Percentiles rank a stretch among this genome's conserved stretches.
phyloP scores from a whole-genome alignment of 2,113 vertebrate genomes.

The Ahaetulla prasina region DNA sequence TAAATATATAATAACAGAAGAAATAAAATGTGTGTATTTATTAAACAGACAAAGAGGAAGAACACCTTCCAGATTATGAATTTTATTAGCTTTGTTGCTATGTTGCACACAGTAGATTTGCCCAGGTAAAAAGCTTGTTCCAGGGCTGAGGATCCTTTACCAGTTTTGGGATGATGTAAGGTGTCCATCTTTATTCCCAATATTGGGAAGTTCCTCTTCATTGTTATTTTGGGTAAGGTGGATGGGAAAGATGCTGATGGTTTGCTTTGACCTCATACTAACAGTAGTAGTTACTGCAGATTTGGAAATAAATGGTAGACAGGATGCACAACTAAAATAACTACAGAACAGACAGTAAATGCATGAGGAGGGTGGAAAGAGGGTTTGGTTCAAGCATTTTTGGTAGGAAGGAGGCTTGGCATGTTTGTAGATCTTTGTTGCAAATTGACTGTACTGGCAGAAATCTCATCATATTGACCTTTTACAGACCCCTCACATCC shows the following conservation, averaged over 20 bases:
- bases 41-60: not conserved
- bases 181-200: not conserved
- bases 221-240: not conserved
- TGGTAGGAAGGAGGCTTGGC: not conserved
- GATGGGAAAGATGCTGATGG: not conserved
- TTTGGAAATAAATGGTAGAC: not conserved
- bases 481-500: too few relatives aligned
- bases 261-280: not conserved
- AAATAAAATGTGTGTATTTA: not conserved
- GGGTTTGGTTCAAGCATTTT: not conserved
- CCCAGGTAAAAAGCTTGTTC: not conserved
- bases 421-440: not conserved
- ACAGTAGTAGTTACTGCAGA: not conserved
- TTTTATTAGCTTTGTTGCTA: not conserved
- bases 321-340: not conserved
- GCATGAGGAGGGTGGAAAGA: not conserved
- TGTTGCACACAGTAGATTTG: not conserved
- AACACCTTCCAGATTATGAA: not conserved
- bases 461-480: not conserved
- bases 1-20: not conserved
- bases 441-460: not conserved
- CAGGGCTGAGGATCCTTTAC: not conserved
- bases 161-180: not conserved
- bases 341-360: not conserved
- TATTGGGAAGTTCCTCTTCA: not conserved